Conservation (phyloP, 2,113 vertebrate genomes). For the Bujurquina vittata region DNA sequence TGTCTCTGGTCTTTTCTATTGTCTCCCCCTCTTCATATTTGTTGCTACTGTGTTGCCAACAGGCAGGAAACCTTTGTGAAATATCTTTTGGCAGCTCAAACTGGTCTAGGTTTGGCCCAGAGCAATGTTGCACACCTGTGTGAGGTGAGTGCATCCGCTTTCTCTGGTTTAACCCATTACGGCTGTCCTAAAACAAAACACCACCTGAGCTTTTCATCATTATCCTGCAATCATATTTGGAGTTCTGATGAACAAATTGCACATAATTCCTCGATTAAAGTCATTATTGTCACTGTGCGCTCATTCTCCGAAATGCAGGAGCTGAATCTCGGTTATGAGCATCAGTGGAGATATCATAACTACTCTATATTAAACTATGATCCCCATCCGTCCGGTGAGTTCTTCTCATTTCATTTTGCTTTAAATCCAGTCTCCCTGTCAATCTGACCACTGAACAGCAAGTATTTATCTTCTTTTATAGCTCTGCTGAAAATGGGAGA, state of each 20-base stretch:
- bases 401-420: conserved; percentile 46
- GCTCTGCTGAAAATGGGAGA: conserved; percentile 95
- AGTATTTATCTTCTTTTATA: conserved; percentile 70
- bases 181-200: background rate
- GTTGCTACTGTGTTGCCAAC: conserved; percentile 16
- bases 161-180: background rate
- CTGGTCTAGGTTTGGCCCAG: conserved; percentile 92
- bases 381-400: conserved; percentile 88
- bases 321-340: conserved; percentile 80
- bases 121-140: conserved; percentile 91
- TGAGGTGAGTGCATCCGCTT: conserved; percentile 73
- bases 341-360: conserved; percentile 92
- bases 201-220: background rate
- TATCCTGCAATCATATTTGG: background rate
- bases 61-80: conserved; percentile 89
- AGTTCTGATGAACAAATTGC: conserved; percentile 23
- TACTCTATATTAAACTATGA: conserved; percentile 87
- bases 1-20: background rate
- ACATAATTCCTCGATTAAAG: conserved; percentile 17
- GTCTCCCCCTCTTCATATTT: background rate
- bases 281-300: conserved; percentile 16
- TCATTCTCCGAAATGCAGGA: conserved; percentile 75
- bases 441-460: conserved; percentile 48
- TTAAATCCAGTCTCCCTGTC: conserved; percentile 34
- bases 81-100: conserved; percentile 90